A percentile compares a stretch with the other conserved stretches of the same genome.
Conservation (phyloP, 2,113 vertebrate genomes). For the Mus musculus region GRCm39 chr4:94936001-94936500, state of each 20-base stretch:
- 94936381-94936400: conserved; percentile 88
- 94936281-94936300: conserved; percentile 47
- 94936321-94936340: conserved; percentile 84
- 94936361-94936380: conserved; percentile 87
- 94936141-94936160: conserved; percentile 13
- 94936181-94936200: conserved; percentile 31
- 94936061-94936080: conserved; percentile 29
- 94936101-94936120: conserved; percentile 31
- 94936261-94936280: not conserved
- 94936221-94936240: not conserved
- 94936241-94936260: not conserved
- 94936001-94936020: not conserved
- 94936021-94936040: conserved; percentile 37
- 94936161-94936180: conserved; percentile 12
- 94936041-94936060: conserved; percentile 39
- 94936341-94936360: conserved; percentile 89
- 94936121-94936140: conserved; percentile 10
- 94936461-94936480: conserved; percentile 88
- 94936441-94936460: conserved; percentile 90
- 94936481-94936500: conserved; percentile 86
- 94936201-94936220: conserved; percentile 39
- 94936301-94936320: conserved; percentile 64
- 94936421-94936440: conserved; percentile 86
- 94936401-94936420: conserved; percentile 88
- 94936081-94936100: conserved; percentile 40